Conservation (phyloP, 2,113 vertebrate species). For the Nothoprocta pentlandii region DNA sequence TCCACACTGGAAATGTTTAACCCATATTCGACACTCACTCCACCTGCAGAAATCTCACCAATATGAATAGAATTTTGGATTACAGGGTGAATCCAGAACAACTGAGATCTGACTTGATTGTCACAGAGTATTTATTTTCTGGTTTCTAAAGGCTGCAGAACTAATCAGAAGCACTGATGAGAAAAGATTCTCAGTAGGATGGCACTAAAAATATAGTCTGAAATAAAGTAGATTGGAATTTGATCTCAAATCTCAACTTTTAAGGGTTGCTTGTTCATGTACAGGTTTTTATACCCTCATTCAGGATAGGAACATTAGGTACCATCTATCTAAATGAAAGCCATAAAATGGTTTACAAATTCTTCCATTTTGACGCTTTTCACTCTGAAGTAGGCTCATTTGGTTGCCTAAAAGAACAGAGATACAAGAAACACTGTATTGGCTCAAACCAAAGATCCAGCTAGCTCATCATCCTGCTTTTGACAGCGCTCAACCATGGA, state of each 20-base stretch:
- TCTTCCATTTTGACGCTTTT: neutral
- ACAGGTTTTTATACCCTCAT: neutral
- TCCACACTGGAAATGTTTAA: neutral
- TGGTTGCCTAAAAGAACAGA: neutral
- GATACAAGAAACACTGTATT: neutral
- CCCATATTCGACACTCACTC: neutral
- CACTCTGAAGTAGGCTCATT: neutral
- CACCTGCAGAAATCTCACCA: neutral
- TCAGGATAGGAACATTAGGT: neutral
- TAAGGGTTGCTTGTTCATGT: neutral
- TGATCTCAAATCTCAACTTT: neutral
- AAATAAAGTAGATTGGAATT: neutral
- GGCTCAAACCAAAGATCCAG: neutral
- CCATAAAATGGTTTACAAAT: neutral
- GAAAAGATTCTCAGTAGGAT: neutral
- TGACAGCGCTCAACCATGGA: neutral
- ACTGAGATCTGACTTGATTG: neutral
- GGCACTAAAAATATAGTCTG: neutral
- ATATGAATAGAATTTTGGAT: neutral
- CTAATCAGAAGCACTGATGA: neutral
- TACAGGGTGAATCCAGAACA: neutral
- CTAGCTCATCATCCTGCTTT: neutral
- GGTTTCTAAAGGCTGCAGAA: neutral
- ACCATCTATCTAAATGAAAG: neutral
- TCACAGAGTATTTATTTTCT: neutral